Evolutionary conservation across 2,888 invertebrate species (phyloP).

Genomic region (Acanthacorydalis orientalis): DNA sequence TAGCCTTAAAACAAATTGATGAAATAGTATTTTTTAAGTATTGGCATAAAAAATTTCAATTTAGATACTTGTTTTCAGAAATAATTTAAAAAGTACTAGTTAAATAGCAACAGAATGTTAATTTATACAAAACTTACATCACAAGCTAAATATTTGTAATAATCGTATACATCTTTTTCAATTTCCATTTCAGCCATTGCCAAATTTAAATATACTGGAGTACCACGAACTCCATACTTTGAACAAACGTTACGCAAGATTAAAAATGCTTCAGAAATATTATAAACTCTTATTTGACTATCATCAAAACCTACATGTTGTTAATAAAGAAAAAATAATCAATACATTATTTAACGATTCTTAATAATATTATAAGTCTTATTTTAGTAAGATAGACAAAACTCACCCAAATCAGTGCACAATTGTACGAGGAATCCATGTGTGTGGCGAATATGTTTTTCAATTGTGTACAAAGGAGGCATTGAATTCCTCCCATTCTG

Average conservation of each 20-base stretch:
- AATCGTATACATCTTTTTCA: constrained; percentile 22
- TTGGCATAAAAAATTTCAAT: too few species aligned
- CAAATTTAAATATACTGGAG: not conserved
- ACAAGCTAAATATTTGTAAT: constrained; percentile 21
- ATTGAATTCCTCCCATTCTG: constrained; percentile 11
- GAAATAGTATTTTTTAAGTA: too few species aligned
- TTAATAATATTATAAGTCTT: not conserved
- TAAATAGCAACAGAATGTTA: not conserved
- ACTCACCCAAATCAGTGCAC: constrained; percentile 12
- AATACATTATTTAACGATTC: constrained; percentile 14
- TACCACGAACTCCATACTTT: not conserved
- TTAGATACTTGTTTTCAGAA: too few species aligned
- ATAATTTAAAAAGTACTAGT: too few species aligned
- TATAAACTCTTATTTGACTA: constrained; percentile 17
- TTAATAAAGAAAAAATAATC: constrained; percentile 19
- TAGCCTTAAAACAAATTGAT: too few species aligned
- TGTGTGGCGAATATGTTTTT: constrained; percentile 18
- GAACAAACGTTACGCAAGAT: constrained; percentile 15
- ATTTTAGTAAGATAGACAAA: constrained; percentile 3
- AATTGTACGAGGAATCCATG: constrained; percentile 18
- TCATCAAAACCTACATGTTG: constrained; percentile 15
- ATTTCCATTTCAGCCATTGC: constrained; percentile 19
- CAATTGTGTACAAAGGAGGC: constrained; percentile 27
- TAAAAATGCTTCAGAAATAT: constrained; percentile 20
- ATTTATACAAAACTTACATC: constrained; percentile 16